Evolutionary conservation across 2,113 vertebrate genomes (phyloP).

Genomic region (Terrapene triunguis): DNA sequence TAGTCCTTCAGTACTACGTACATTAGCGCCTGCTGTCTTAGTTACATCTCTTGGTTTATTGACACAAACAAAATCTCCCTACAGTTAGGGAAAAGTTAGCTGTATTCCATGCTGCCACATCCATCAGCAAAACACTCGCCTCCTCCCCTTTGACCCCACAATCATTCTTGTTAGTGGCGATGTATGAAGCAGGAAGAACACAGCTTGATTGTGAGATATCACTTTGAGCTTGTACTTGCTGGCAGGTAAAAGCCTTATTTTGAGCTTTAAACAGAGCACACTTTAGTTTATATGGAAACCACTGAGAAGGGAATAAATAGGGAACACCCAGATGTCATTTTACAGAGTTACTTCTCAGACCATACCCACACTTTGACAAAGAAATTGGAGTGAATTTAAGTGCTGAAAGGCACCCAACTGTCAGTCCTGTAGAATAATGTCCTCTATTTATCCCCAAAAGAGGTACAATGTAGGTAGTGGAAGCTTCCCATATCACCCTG

Average conservation of each 20-base stretch:
- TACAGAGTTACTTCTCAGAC: conserved; percentile 39
- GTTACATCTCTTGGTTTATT: conserved; percentile 52
- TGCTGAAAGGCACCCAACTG: background rate
- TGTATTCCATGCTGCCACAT: conserved; percentile 37
- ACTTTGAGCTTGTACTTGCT: conserved; percentile 51
- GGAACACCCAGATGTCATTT: conserved; percentile 25
- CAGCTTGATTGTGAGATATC: conserved; percentile 55
- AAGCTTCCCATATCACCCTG: background rate
- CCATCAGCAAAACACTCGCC: conserved; percentile 22
- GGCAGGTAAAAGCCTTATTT: conserved; percentile 44
- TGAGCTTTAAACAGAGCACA: conserved; percentile 41
- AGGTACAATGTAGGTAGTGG: background rate
- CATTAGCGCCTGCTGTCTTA: conserved; percentile 31
- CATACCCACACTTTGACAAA: background rate
- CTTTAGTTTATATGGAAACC: conserved; percentile 14
- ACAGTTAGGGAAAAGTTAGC: conserved; percentile 49
- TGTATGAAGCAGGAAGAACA: conserved; percentile 55
- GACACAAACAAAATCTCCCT: conserved; percentile 67
- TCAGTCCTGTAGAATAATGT: background rate
- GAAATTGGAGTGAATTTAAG: conserved; percentile 33
- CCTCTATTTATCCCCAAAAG: background rate
- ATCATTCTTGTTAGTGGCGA: conserved; percentile 49
- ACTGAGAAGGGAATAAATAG: conserved; percentile 43
- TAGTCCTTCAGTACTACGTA: background rate
- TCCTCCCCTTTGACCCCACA: conserved; percentile 44